Conservation (phyloP, 2,113 vertebrate species). For the Macroglossus sobrinus region DNA sequence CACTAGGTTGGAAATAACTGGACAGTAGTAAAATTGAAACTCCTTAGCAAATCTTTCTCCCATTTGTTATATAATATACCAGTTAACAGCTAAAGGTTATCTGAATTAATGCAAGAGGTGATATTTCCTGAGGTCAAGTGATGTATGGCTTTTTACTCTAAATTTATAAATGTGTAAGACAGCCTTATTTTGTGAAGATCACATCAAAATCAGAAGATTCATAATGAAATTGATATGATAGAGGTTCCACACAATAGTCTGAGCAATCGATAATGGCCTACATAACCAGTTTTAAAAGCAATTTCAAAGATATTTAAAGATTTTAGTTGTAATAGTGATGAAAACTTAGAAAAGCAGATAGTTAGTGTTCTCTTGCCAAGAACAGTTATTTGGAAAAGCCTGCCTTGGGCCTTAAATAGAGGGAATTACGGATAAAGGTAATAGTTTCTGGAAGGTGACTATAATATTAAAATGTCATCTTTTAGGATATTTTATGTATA, state of each 20-base stretch:
- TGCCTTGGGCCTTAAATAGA: not conserved
- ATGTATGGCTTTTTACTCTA: not conserved
- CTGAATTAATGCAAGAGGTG: not conserved
- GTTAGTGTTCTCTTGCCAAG: not conserved
- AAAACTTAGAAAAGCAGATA: not conserved
- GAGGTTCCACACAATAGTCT: not conserved
- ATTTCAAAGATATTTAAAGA: not conserved
- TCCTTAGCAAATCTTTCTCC: slow-evolving; percentile 28
- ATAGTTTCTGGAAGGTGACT: slow-evolving; percentile 13
- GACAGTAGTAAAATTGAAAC: slow-evolving; percentile 12
- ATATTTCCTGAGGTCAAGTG: slow-evolving; percentile 5
- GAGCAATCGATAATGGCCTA: not conserved
- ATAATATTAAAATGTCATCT: not conserved
- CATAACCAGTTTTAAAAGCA: not conserved
- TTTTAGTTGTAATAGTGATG: not conserved
- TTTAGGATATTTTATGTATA: not conserved
- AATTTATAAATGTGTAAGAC: not conserved
- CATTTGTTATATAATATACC: slow-evolving; percentile 1
- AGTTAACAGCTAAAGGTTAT: not conserved
- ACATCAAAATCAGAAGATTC: not conserved
- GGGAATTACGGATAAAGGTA: not conserved
- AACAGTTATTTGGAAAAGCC: not conserved
- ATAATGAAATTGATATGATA: not conserved
- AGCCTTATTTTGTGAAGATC: slow-evolving; percentile 9
- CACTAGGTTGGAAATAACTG: not conserved